Evolutionary conservation across 2,888 invertebrate species (phyloP), one percentile per base, ranked within the genome.

Genomic region (Hyalella azteca): DNA sequence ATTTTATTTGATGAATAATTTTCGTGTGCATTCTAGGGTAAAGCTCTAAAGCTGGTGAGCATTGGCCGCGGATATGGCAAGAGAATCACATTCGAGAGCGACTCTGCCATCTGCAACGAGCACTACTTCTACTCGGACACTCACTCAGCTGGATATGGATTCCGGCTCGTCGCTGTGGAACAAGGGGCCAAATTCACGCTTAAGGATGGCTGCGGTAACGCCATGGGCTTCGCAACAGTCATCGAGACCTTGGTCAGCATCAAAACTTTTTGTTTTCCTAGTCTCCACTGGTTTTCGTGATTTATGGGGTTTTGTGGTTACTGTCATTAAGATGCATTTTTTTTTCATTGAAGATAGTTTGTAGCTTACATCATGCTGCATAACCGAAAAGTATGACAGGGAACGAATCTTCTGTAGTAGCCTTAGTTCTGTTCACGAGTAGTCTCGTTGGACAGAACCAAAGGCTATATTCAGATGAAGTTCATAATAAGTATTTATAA

Each of bases 71-170:
- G 94, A 11, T 93, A 92, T 87, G 92, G 93, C 7, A 91, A 93
- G 81, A 90, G 93, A 66, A 89, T 93, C 83, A 93, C 93, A 1
- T 93, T 94, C 88, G 91, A 92, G 86, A 91, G 92, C 1, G 89
- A 90, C 79, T 89, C 90, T 66, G 86, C 87, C 40, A 89, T 90
- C 50, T 89, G 92, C 60, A 93, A 92, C 88, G 90, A 91, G 83
- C 92, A 93, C 87, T 93, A 92, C 88, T 93, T 94, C 89, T 94
- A 93, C 93, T 92, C 93, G 36, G 94, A 94, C 88, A 93, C 93
- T 48, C 89, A 91, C 83, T 91, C 91, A 1, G 92, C 92, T 87
- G 94, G 94, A 77, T 93, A 91, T 87, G 92, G 91, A 45, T 93
- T 94, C 87, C 92, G 92, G 87, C 88, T 92, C 82, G 92, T 92